Conservation (phyloP, 2,888 invertebrate genomes). For the Diadromus collaris region DNA sequence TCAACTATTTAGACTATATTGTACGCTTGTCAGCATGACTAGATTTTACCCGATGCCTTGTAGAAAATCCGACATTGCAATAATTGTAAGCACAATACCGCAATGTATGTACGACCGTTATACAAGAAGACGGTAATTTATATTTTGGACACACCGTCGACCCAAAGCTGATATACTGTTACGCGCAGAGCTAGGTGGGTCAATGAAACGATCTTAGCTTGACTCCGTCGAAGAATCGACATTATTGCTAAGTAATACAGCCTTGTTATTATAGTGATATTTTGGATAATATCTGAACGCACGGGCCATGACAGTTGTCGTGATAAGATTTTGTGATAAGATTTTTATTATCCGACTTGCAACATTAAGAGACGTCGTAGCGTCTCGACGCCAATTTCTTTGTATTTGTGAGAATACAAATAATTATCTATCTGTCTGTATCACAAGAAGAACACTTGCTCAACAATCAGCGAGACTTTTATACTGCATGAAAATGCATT, state of each 20-base stretch:
- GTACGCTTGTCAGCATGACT: not conserved
- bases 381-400: too few species aligned
- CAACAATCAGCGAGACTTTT: not conserved
- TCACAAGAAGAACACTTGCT: too few species aligned
- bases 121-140: conserved; percentile 36
- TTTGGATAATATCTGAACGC: too few species aligned
- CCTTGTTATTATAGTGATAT: not conserved
- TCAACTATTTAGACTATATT: not conserved
- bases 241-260: not conserved
- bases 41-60: not conserved
- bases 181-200: conserved; percentile 47
- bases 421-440: too few species aligned
- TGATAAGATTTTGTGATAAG: too few species aligned
- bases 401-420: too few species aligned
- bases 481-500: conserved; percentile 9
- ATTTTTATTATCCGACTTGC: too few species aligned
- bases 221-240: not conserved
- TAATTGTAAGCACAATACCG: not conserved
- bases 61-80: too few species aligned
- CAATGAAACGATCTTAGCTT: conserved; percentile 12
- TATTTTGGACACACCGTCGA: conserved; percentile 55
- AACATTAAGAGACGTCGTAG: too few species aligned
- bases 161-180: conserved; percentile 51
- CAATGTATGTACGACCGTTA: conserved; percentile 43
- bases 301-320: too few species aligned